Evolutionary conservation across 2,797 vertebrate genomes (phyloP).

Genomic region (Rhodeus uyekii): DNA sequence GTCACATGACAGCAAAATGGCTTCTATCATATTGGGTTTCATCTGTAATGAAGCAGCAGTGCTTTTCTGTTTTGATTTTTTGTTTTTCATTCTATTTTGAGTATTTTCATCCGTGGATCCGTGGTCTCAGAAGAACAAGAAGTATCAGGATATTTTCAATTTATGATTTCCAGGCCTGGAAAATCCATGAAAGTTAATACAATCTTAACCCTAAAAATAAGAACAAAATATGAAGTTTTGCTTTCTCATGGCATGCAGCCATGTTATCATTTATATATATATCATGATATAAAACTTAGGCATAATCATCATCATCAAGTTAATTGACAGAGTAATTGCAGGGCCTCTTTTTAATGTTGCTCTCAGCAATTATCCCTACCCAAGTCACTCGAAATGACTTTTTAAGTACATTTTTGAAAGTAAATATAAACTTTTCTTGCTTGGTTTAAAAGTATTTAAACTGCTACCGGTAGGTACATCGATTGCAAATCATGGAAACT

Average conservation of each 20-base stretch:
- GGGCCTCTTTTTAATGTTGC: background rate
- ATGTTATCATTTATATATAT: too few relatives aligned
- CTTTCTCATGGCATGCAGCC: background rate
- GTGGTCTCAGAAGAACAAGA: background rate
- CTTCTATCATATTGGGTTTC: background rate
- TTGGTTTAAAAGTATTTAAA: background rate
- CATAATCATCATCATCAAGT: too few relatives aligned
- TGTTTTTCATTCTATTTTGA: background rate
- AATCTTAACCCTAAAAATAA: background rate
- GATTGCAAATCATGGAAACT: background rate
- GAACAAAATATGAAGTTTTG: background rate
- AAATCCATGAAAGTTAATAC: background rate
- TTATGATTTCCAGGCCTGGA: background rate
- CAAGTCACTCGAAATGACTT: background rate
- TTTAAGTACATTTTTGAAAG: background rate
- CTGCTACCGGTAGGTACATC: background rate
- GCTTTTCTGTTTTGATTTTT: background rate
- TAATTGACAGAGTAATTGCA: background rate
- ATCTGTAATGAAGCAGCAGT: background rate
- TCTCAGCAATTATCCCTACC: background rate
- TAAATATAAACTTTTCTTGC: background rate
- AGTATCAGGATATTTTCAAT: background rate
- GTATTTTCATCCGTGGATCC: background rate
- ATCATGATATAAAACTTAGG: too few relatives aligned
- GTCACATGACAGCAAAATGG: constrained; percentile 3